Base-by-base conservation (phyloP, 1,140 invertebrate genomes). In the Epicauta chinensis region DNA sequence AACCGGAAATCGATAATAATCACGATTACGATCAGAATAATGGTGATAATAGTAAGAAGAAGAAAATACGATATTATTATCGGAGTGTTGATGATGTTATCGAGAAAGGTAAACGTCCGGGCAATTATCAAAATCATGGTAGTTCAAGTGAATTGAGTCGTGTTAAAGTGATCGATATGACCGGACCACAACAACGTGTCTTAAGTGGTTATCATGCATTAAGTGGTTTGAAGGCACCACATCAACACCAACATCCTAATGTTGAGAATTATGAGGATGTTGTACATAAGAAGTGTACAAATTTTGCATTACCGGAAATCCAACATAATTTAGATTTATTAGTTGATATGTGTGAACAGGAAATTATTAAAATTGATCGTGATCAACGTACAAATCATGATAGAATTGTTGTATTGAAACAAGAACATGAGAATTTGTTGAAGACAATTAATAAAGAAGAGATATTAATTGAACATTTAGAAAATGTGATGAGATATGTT, bases 81-180 rank as follows among this genome's bases (percentile, higher is more conserved):
- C 81, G 87, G 66, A 95, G 90, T 59, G 84, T 93, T 0, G 93
- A 97, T 62, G 93, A 98, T 67, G 87, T 98, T 40, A 83, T 97
- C 40, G 86, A 93, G 72, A 86, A 93, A 76, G 86, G 83, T 34
- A 87, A 87, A 70, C 78, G 81, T 17, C 73, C 71, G 51, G 69
- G 76, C 71, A 71, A 77, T 65, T 74, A 76, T 70, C 74, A 69
- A 73, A 75, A 75, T 71, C 62, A 72, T 65, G 74, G 23, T 5
- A 23, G 52, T 51, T 67, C 37, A 60, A 78, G 76, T 53, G 75
- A 82, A 46, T 71, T 90, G 37, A 81, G 82, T 37, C 91, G 89
- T 68, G 91, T 95, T n/a, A 95, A 98, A 67, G 94, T 99, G 4
- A 98, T 99, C 54, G 97, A 99, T 69, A 93, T 98, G 92, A 98